Evolutionary conservation across 1,140 invertebrate genomes (phyloP), one percentile per base, ranked within the genome.

Genomic region (Phthorimaea operculella): DNA sequence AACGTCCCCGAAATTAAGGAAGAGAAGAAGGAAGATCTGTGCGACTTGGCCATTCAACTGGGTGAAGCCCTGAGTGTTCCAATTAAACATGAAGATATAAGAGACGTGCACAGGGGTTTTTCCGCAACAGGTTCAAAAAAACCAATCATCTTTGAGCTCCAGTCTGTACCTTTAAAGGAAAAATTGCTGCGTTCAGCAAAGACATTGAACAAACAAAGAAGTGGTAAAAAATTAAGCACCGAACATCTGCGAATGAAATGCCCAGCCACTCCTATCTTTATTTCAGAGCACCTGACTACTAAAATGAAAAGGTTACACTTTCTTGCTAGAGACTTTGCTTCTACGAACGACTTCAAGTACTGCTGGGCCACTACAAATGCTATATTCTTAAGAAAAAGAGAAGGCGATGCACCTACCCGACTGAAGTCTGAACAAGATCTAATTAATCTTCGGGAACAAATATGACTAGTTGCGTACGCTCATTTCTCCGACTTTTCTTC

Each of bases 231-330:
- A 15, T 15, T 47, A 47, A 47, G 15, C 44, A 15, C 44, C 8
- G 9, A 11, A 9, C 44, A 47, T 17, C 16, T 47, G 12, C 11
- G 15, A n/a, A 47, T 47, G 15, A 9, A n/a, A 15, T 11, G 44
- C 12, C 44, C 44, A 47, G 8, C 44, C 15, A 17, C 16, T 47
- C 12, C 11, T 2, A 16, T 47, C 4, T 47, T 14, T 16, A 9
- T 47, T 9, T 47, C 44, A 3, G 44, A 47, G 8, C 15, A 14
- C 16, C 9, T 47, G 8, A 47, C 44, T 1, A n/a, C 44, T n/a
- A 47, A 47, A 47, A 47, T 47, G 44, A 47, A 47, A 17, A 47
- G 44, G 15, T 15, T 47, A 16, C 44, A 47, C n/a, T 47, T 47
- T 16, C 16, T 47, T 5, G 16, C 44, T 9, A 15, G 44, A 16